Evolutionary conservation across 2,797 vertebrate species (phyloP).

Genomic region (Eulemur rubriventer): DNA sequence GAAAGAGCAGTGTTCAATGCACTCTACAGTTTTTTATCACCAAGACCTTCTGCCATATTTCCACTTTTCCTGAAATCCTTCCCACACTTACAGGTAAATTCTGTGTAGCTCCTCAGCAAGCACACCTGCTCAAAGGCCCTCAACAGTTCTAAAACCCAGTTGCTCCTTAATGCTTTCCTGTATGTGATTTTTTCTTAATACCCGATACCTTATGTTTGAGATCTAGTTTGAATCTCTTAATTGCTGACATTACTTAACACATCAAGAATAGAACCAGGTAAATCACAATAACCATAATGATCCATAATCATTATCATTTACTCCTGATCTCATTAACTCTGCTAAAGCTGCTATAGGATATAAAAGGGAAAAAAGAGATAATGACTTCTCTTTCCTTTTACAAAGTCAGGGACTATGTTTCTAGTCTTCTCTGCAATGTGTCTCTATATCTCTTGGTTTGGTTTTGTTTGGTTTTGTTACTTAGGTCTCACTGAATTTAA

Average conservation of each 20-base stretch:
- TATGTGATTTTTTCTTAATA: not conserved
- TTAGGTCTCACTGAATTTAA: not conserved
- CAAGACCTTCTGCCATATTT: not conserved
- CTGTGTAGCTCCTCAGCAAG: not conserved
- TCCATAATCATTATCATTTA: not conserved
- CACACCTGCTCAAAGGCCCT: not conserved
- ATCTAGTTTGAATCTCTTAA: constrained; percentile 40
- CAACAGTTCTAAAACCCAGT: not conserved
- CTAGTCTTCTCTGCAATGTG: not conserved
- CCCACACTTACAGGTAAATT: not conserved
- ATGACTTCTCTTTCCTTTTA: not conserved
- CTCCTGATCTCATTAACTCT: not conserved
- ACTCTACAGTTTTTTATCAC: not conserved
- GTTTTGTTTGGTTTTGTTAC: not conserved
- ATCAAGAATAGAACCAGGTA: not conserved
- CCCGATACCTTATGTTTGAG: not conserved
- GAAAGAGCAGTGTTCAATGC: not conserved
- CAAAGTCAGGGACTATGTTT: not conserved
- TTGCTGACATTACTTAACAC: not conserved
- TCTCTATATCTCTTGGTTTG: not conserved
- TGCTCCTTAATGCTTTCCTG: not conserved
- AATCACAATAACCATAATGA: not conserved
- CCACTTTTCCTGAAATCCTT: not conserved
- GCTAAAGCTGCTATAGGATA: not conserved
- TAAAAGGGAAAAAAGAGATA: not conserved